These are phyloP conservation scores for Barbus barbus DNA, from an alignment of 2,113 vertebrate genomes.

Conservation along the genomic window DNA sequence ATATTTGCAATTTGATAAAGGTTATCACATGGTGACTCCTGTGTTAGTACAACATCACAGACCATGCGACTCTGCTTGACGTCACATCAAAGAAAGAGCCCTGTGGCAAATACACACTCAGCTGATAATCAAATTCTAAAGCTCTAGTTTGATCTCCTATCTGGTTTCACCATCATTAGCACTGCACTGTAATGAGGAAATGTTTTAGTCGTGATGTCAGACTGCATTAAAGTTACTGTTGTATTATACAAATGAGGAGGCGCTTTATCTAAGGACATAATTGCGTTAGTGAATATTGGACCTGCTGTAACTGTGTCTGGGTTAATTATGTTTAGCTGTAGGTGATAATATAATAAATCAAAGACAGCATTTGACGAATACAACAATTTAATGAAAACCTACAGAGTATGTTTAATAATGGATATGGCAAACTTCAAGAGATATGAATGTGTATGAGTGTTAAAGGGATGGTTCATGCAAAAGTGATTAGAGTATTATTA, in stretches of 20 bases:
- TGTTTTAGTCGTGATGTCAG: conserved; percentile 12
- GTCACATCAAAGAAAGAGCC: neutral
- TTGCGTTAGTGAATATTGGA: conserved; percentile 53
- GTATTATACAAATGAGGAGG: conserved; percentile 7
- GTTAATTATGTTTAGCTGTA: conserved; percentile 30
- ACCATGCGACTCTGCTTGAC: neutral
- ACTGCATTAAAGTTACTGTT: conserved; percentile 29
- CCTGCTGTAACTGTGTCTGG: conserved; percentile 27
- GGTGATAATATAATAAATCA: conserved; percentile 29
- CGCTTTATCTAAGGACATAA: conserved; percentile 29
- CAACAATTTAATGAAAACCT: conserved; percentile 36
- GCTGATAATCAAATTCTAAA: conserved; percentile 17
- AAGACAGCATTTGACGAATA: conserved; percentile 15
- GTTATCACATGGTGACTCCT: neutral
- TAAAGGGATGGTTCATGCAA: neutral
- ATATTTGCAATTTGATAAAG: neutral
- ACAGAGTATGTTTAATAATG: neutral
- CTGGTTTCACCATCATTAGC: neutral
- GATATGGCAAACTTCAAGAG: neutral
- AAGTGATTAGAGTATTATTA: neutral
- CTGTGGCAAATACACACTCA: neutral
- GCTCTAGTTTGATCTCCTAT: conserved; percentile 14
- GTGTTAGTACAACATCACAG: neutral
- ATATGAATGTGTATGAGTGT: conserved; percentile 20
- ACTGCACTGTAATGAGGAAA: conserved; percentile 34